These are phyloP conservation scores for Magallana ariakensis DNA, from an alignment of 1,140 invertebrate genomes.

Conservation along the genomic window DNA sequence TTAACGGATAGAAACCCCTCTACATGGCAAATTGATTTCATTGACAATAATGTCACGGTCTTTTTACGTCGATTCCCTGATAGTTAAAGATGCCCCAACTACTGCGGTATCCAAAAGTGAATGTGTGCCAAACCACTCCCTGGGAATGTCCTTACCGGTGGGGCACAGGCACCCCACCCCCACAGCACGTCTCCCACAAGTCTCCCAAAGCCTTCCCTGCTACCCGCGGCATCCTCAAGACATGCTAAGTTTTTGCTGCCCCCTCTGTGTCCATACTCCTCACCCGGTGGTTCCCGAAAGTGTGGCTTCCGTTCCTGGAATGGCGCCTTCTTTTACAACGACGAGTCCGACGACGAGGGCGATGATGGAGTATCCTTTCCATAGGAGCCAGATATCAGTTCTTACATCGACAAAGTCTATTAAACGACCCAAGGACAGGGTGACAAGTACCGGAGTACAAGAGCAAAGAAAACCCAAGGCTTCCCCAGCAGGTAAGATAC, in stretches of 20 bases:
- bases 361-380: constrained; percentile 4
- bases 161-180: constrained; percentile 33
- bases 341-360: neutral
- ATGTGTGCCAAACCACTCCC: neutral
- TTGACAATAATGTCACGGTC: constrained; percentile 63
- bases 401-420: neutral
- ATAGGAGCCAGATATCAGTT: neutral
- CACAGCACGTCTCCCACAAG: constrained; percentile 13
- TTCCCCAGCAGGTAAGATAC: neutral
- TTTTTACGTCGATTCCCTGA: constrained; percentile 67
- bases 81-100: constrained; percentile 59
- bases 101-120: constrained; percentile 38
- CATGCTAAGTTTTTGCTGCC: constrained; percentile 68
- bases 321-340: constrained; percentile 46
- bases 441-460: neutral
- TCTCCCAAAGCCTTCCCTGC: constrained; percentile 63
- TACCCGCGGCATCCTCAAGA: constrained; percentile 68
- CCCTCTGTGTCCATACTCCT: constrained; percentile 65
- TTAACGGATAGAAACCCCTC: constrained; percentile 23
- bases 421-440: constrained; percentile 3
- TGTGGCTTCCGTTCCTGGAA: constrained; percentile 51
- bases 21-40: constrained; percentile 19
- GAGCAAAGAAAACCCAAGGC: constrained; percentile 16
- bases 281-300: constrained; percentile 58
- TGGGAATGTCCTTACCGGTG: constrained; percentile 20